phyloP scores from a whole-genome alignment of 2,888 invertebrate species.

The Drosophila silvestris region DNA sequence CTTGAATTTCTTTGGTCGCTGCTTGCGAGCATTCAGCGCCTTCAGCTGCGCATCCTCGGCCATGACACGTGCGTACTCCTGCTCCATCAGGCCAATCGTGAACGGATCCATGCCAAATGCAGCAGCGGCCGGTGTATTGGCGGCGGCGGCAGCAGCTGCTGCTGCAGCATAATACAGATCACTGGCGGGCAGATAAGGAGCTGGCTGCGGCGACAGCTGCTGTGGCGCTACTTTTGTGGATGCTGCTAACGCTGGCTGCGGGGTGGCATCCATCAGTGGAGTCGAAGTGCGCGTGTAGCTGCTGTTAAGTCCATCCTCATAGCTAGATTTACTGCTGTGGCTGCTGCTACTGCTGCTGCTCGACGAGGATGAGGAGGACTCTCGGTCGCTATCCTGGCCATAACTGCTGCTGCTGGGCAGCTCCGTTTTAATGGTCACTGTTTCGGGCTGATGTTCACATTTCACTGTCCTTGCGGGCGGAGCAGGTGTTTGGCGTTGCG shows the following conservation, averaged over 20 bases:
- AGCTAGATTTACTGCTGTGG: constrained; percentile 66
- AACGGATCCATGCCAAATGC: constrained; percentile 83
- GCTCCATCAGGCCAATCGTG: constrained; percentile 87
- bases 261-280: constrained; percentile 52
- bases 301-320: constrained; percentile 71
- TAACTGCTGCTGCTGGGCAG: constrained; percentile 45
- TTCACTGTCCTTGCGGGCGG: constrained; percentile 54
- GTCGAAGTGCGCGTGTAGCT: constrained; percentile 68
- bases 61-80: constrained; percentile 89
- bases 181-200: constrained; percentile 51
- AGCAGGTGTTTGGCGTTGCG: constrained; percentile 72
- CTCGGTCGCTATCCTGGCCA: constrained; percentile 69
- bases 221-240: constrained; percentile 36
- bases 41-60: constrained; percentile 90
- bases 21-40: constrained; percentile 89
- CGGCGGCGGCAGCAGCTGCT: constrained; percentile 66
- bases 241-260: constrained; percentile 51
- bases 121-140: constrained; percentile 48
- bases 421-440: constrained; percentile 60
- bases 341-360: constrained; percentile 29
- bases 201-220: constrained; percentile 50
- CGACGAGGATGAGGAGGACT: constrained; percentile 68
- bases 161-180: constrained; percentile 74
- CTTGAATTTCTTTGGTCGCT: constrained; percentile 95
- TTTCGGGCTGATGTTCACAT: constrained; percentile 49